Conservation (phyloP, 23 tunicate genomes). For the Trididemnum miniatum region DNA sequence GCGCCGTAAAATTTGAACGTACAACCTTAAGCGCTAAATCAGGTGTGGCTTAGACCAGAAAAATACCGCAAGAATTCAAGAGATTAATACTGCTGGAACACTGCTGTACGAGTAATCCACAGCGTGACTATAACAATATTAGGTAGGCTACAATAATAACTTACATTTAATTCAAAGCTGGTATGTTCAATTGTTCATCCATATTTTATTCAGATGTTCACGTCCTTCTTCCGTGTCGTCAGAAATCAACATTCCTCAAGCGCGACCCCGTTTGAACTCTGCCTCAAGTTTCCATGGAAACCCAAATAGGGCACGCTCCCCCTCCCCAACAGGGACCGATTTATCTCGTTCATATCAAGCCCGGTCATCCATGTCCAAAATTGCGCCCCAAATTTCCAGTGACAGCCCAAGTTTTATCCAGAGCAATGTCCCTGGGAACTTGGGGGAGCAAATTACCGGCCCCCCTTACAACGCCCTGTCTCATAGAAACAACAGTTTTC, state of each 20-base stretch:
- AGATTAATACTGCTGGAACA: too few relatives aligned
- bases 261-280: conserved; percentile 71
- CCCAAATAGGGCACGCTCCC: conserved; percentile 50
- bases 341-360: conserved; percentile 58
- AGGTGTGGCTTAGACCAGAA: too few relatives aligned
- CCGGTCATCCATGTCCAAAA: conserved; percentile 6
- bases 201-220: conserved; percentile 11
- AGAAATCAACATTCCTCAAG: conserved; percentile 43
- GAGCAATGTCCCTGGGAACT: conserved; percentile 47
- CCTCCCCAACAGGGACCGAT: conserved; percentile 44
- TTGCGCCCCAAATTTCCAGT: not conserved
- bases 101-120: too few relatives aligned
- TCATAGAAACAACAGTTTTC: not conserved
- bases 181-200: too few relatives aligned
- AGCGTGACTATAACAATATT: too few relatives aligned
- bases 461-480: conserved; percentile 17
- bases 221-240: conserved; percentile 50
- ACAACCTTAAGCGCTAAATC: too few relatives aligned
- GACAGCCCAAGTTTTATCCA: conserved; percentile 5
- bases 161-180: too few relatives aligned
- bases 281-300: conserved; percentile 78
- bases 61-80: too few relatives aligned
- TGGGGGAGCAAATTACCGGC: conserved; percentile 47
- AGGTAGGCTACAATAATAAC: too few relatives aligned
- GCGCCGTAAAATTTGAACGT: too few relatives aligned